Evolutionary conservation across 2,797 vertebrate genomes (phyloP), one percentile per base, ranked within the genome.

Genomic region (Erpetoichthys calabaricus): DNA sequence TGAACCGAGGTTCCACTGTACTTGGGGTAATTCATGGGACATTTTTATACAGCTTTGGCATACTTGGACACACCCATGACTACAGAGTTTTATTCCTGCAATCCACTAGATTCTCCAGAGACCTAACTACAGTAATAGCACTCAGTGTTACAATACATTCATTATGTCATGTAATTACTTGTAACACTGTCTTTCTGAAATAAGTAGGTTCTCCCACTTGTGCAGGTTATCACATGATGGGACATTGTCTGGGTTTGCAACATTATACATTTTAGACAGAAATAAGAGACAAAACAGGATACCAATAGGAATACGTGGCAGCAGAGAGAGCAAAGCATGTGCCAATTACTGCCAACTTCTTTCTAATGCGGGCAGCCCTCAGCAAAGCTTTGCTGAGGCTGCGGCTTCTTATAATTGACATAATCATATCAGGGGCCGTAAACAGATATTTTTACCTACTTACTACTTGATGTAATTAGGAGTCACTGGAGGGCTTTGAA

Each of bases 401-500:
- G 49, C 41, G 10, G 45, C 47, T 51, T 49, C 7, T 54, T 49
- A 9, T 49, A 49, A 56, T 51, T 8, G 53, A 25, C 5, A 54
- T 54, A 54, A 54, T 54, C 41, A 45, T 9, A 45, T 47, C 45
- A 9, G 25, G 25, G 25, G 25, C 25, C 25, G 25, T 25, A 25
- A 25, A 25, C 25, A 25, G 25, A 25, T 25, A 25, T 25, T 25
- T 25, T 25, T 25, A 25, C 25, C 25, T 25, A 25, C 2, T 25
- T 25, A 25, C 25, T 25, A 25, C 25, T 10, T 7, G n/a, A 51
- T 57, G 41, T 56, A 57, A 45, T 43, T 45, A n/a, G 47, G 50
- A 56, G 61, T 57, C 61, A 52, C 58, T 57, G 46, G 56, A 56
- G n/a, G 41, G 52, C 47, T 56, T 44, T 55, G 59, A 55, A 57